Evolutionary conservation across 2,113 vertebrate species (phyloP), one percentile per base, ranked within the genome.

Genomic region (Tupaia chinensis): DNA sequence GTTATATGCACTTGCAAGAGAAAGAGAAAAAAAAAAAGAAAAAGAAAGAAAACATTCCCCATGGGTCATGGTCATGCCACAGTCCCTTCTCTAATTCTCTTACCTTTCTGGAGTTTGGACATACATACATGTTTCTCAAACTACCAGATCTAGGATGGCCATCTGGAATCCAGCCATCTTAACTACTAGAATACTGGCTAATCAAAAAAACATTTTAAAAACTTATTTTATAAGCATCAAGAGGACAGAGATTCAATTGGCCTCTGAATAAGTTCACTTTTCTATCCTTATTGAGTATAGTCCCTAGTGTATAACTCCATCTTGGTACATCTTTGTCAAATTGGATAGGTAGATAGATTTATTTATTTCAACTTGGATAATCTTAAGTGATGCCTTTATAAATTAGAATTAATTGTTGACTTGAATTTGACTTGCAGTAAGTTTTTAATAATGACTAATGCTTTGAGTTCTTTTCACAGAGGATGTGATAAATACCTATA

Each of bases 331-430:
- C 78, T 61, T 89, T 93, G 23, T 79, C 76, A 63, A 73, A n/a
- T 92, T 79, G 34, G 20, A 44, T 14, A 68, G 20, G 44, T 74
- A 27, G 4, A 44, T 73, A 29, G 23, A 60, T 81, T 44, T 44
- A 44, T 44, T 44, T 44, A 44, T 44, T 95, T 58, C 29, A 92
- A 85, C 19, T 34, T 84, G 6, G 16, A 44, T 80, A 27, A 93
- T 68, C 32, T 90, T 90, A 80, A 87, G 13, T 73, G 73, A 81
- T 81, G 0, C 15, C 70, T 85, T 96, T 94, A 74, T 73, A 84
- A 79, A 63, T 61, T 11, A 19, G 5, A 89, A 87, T 92, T 60
- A 78, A 65, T 7, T 10, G 0, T 54, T 61, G 17, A 0, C 16
- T 95, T 95, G 58, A 69, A 20, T 68, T 90, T 94, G n/a, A 53